Evolutionary conservation across 2,888 invertebrate genomes (phyloP).

Genomic region (Ophioninae sp.): DNA sequence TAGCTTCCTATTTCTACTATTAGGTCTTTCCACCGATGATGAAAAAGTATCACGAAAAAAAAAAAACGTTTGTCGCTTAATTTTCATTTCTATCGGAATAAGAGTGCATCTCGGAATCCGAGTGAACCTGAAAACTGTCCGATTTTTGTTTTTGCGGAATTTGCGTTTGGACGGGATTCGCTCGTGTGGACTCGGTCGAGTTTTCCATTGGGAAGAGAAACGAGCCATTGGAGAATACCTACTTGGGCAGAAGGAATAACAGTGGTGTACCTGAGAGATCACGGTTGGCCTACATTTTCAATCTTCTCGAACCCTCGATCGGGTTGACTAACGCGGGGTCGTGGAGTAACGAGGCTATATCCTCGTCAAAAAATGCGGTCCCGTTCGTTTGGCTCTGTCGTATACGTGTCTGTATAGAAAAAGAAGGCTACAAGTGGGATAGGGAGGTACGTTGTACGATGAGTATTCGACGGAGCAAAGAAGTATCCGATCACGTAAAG

Average conservation of each 20-base stretch:
- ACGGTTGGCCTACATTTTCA: conserved; percentile 47
- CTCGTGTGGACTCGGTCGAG: conserved; percentile 41
- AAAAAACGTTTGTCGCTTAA: neutral
- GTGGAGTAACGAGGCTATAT: conserved; percentile 57
- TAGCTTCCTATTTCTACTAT: no score
- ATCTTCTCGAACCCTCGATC: conserved; percentile 48
- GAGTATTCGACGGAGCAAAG: conserved; percentile 9
- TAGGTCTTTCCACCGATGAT: neutral
- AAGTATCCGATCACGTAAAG: conserved; percentile 24
- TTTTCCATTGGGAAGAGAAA: conserved; percentile 23
- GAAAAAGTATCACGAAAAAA: neutral
- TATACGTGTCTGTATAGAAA: neutral
- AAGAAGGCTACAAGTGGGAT: conserved; percentile 5
- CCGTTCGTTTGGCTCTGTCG: conserved; percentile 47
- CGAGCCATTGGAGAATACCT: conserved; percentile 10
- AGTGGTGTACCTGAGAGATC: conserved; percentile 29
- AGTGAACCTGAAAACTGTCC: neutral
- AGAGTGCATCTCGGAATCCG: neutral
- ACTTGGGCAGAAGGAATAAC: conserved; percentile 46
- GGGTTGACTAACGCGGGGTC: conserved; percentile 50
- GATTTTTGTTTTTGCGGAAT: conserved; percentile 11
- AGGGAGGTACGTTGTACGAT: neutral
- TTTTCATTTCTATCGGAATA: neutral
- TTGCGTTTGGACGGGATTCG: conserved; percentile 2
- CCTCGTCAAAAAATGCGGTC: conserved; percentile 49